Evolutionary conservation across 64 coral and sea anemone species (phyloP).

Genomic region (Acropora yongei): DNA sequence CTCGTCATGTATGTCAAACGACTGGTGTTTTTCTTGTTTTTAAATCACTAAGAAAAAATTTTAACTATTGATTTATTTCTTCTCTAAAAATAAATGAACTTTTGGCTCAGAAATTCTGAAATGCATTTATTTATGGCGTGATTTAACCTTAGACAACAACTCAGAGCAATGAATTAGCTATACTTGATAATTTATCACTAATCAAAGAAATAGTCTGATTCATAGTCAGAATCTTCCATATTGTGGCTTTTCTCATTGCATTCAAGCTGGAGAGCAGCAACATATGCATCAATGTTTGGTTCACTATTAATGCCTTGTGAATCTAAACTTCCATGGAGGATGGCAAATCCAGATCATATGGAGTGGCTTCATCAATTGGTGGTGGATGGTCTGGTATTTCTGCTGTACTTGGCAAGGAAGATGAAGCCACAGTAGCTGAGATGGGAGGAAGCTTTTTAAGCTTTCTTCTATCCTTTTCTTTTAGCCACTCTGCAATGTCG

Average conservation of each 20-base stretch:
- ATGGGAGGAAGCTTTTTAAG: constrained; percentile 18
- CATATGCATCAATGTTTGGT: neutral
- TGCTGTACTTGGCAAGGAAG: neutral
- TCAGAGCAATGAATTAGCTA: constrained; percentile 14
- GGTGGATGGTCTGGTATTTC: neutral
- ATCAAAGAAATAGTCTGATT: constrained; percentile 24
- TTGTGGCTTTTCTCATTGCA: constrained; percentile 12
- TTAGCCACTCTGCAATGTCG: constrained; percentile 31
- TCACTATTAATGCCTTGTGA: constrained; percentile 10
- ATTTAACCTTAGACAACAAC: neutral
- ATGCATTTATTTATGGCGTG: constrained; percentile 6
- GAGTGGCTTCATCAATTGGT: neutral
- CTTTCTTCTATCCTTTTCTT: constrained; percentile 43
- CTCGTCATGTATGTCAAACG: neutral
- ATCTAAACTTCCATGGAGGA: constrained; percentile 33
- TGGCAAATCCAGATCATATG: constrained; percentile 4
- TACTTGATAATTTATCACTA: constrained; percentile 1
- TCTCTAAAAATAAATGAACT: neutral
- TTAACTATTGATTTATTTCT: neutral
- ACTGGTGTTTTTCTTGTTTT: neutral
- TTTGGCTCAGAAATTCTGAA: neutral
- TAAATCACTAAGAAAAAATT: neutral
- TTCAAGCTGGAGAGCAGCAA: constrained; percentile 18
- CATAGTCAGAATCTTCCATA: constrained; percentile 30
- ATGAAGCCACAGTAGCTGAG: constrained; percentile 16